These are phyloP conservation scores for Heterotilapia buettikoferi DNA, from an alignment of 2,113 vertebrate species.

Conservation along the genomic window DNA sequence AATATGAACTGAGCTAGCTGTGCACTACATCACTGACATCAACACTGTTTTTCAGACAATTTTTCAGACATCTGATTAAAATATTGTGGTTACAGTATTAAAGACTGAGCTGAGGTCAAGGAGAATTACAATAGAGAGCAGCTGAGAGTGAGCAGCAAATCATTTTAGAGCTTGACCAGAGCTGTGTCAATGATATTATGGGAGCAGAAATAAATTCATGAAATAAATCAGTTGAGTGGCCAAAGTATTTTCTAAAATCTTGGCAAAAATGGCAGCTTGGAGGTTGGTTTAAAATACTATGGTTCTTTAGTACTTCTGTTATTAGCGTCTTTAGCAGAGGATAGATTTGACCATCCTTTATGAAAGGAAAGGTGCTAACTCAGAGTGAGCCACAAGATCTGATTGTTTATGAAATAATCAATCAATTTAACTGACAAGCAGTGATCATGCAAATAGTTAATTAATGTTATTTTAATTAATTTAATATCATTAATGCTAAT, in stretches of 20 bases:
- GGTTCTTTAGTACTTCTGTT: not conserved
- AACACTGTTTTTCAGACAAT: not conserved
- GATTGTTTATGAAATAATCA: not conserved
- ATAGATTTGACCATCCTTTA: not conserved
- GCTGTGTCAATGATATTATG: not conserved
- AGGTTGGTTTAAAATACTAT: not conserved
- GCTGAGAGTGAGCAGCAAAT: not conserved
- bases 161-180: not conserved
- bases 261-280: not conserved
- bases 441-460: not conserved
- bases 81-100: not conserved
- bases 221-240: not conserved
- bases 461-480: not conserved
- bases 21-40: not conserved
- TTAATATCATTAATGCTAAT: not conserved
- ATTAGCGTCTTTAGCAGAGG: not conserved
- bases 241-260: not conserved
- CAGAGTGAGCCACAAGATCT: not conserved
- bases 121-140: not conserved
- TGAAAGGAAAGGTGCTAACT: not conserved
- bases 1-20: not conserved
- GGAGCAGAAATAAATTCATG: not conserved
- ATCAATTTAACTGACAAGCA: rapidly evolving
- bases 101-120: not conserved
- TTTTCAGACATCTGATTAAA: not conserved